Conservation (phyloP, 2,113 vertebrate species). For the Dromiciops gliroides region DNA sequence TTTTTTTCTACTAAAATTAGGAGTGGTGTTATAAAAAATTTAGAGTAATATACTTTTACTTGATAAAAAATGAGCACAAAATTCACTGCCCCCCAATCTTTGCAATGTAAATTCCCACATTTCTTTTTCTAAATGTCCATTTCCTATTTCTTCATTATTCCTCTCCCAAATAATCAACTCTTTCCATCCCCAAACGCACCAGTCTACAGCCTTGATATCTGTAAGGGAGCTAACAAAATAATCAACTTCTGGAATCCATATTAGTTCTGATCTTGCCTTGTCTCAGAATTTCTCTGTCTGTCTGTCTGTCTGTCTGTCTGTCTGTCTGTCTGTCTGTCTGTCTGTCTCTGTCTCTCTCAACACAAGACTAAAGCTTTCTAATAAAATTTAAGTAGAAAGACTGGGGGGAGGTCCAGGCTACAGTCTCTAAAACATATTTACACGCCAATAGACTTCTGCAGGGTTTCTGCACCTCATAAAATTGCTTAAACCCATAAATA, state of each 20-base stretch:
- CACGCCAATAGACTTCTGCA: neutral
- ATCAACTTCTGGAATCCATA: neutral
- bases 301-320: too few species aligned
- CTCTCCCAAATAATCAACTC: neutral
- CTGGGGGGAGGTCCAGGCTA: neutral
- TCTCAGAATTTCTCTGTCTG: neutral
- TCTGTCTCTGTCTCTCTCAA: neutral
- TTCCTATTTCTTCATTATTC: neutral
- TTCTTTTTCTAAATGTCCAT: neutral
- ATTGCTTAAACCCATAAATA: neutral
- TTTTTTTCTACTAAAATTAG: neutral
- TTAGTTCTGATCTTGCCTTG: neutral
- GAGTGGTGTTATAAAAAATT: neutral
- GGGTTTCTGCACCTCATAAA: neutral
- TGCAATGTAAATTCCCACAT: neutral
- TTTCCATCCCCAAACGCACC: neutral
- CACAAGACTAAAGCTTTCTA: neutral
- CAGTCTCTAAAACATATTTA: neutral
- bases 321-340: too few species aligned
- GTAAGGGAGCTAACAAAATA: neutral
- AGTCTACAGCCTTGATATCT: neutral
- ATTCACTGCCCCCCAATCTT: neutral
- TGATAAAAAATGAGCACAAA: neutral
- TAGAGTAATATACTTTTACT: neutral
- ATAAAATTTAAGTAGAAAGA: neutral